phyloP scores from a whole-genome alignment of 2,113 vertebrate species.

The Pyrgilauda ruficollis region DNA sequence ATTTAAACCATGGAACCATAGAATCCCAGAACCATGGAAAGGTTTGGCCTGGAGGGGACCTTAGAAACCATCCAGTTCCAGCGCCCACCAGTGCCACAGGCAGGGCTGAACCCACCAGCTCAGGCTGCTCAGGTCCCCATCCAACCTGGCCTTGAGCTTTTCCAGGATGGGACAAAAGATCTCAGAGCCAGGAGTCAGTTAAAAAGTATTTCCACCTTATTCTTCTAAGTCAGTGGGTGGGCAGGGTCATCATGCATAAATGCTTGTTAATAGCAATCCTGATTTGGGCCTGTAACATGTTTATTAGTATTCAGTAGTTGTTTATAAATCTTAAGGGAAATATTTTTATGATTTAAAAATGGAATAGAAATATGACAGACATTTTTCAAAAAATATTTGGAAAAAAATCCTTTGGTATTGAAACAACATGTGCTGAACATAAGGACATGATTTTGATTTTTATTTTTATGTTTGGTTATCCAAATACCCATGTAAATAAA shows the following conservation, averaged over 20 bases:
- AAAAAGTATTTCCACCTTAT: not conserved
- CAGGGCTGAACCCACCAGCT: not conserved
- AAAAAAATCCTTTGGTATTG: not conserved
- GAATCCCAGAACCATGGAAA: not conserved
- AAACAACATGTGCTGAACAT: not conserved
- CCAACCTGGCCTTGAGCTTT: not conserved
- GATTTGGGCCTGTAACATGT: not conserved
- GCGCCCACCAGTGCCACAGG: not conserved
- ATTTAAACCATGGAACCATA: not conserved
- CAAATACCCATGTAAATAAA: conserved; percentile 42
- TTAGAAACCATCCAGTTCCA: not conserved
- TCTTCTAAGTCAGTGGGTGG: conserved; percentile 19
- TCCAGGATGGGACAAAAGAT: not conserved
- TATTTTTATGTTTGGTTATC: not conserved
- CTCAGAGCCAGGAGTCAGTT: not conserved
- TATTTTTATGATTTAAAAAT: conserved; percentile 30
- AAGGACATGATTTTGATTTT: not conserved
- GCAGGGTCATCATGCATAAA: not conserved
- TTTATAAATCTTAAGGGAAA: conserved; percentile 38
- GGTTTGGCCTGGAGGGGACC: not conserved
- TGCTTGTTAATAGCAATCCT: not conserved
- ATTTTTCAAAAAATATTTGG: not conserved
- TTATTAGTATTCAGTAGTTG: conserved; percentile 4
- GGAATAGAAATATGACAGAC: conserved; percentile 18
- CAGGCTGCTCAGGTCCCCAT: not conserved